Conservation (phyloP, 2,113 vertebrate species). For the Psophia crepitans region DNA sequence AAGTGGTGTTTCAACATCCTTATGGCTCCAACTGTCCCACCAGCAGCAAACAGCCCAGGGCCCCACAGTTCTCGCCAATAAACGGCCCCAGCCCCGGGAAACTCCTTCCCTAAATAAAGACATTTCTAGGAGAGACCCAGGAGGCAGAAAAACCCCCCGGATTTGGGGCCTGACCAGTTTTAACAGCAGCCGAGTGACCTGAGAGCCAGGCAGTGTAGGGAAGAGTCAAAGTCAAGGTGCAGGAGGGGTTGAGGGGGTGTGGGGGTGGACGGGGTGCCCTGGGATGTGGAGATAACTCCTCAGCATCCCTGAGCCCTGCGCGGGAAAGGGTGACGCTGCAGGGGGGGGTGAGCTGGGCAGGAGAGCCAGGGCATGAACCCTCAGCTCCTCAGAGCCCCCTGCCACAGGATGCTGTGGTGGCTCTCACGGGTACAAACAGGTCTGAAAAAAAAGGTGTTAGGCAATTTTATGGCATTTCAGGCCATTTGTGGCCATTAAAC, state of each 20-base stretch:
- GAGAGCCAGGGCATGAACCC: neutral
- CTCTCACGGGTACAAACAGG: neutral
- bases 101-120: neutral
- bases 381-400: neutral
- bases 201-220: neutral
- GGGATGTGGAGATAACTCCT: no score
- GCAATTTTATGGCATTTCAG: neutral
- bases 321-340: neutral
- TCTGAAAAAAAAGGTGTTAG: neutral
- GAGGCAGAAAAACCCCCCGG: neutral
- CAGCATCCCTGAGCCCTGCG: neutral
- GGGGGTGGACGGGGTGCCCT: neutral
- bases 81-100: neutral
- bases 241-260: neutral
- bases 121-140: neutral
- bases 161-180: neutral
- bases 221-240: neutral
- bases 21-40: neutral
- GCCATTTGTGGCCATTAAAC: neutral
- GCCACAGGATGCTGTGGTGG: fast-evolving
- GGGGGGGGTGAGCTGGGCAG: neutral
- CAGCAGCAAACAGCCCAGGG: neutral
- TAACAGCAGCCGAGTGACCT: neutral
- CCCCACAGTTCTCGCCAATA: neutral
- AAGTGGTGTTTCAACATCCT: no score